Evolutionary conservation across 2,113 vertebrate genomes (phyloP), one percentile per base, ranked within the genome.

Genomic region (Phaethornis superciliosus): DNA sequence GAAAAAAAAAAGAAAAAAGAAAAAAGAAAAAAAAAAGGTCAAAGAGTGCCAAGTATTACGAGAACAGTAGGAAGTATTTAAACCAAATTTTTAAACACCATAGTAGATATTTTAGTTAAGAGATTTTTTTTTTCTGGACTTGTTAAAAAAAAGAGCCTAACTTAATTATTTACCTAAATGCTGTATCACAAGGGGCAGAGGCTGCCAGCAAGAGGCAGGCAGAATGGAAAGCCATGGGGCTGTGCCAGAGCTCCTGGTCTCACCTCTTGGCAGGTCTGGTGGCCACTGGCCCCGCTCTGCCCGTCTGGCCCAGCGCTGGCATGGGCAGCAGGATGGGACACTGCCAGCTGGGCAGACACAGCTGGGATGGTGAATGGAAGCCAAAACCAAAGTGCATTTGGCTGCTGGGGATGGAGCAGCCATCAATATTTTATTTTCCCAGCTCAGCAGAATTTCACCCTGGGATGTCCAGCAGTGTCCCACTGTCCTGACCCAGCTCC

Each of bases 101-200:
- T 14, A 54, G 32, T 40, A 19, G 16, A 12, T 10, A 7, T 40
- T 68, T 60, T 40, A 55, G 7, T 77, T 60, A 37, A 51, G 26
- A 71, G 24, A 51, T 37, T 82, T 85, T 33, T 72, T 85, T 32
- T 68, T 71, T 40, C 40, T 40, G 10, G 49, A 60, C 9, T 70
- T 21, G 10, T 56, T 65, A n/a, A 67, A 80, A 37, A 67, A 80
- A 37, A 40, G 59, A 22, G 9, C 35, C 24, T 21, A 56, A 47
- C 4, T 17, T 54, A 37, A 30, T 71, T 72, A 65, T 37, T 79
- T 82, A 56, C 54, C 19, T 33, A 22, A 72, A 54, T 15, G 20
- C 70, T 33, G 32, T 18, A 8, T 60, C 9, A 5, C 0, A 0
- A 59, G 72, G 1, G 4, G 37, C 0, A 0, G 78, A 69, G 72